Percentiles rank a stretch among this genome's conserved stretches.
Conservation (phyloP, 2,888 invertebrate genomes). For the Chalcosyrphus nemorum region DNA sequence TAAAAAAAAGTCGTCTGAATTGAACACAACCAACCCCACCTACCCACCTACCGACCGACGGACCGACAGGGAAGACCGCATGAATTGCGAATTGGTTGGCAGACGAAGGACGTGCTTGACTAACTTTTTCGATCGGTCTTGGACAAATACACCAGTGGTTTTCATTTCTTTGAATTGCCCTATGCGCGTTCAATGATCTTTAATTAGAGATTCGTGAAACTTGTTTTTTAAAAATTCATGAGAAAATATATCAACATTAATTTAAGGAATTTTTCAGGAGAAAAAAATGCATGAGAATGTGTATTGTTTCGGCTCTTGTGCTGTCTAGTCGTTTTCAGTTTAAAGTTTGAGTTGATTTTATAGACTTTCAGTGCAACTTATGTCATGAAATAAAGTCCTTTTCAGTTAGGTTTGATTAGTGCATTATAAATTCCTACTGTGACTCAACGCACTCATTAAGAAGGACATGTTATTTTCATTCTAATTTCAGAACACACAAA, state of each 20-base stretch:
- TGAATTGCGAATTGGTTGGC: conserved; percentile 63
- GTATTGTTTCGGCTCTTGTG: not conserved
- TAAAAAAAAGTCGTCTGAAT: conserved; percentile 30
- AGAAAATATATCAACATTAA: not conserved
- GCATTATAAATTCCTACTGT: no score
- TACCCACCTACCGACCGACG: no score
- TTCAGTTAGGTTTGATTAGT: no score
- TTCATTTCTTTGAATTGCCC: not conserved
- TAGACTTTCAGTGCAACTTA: no score
- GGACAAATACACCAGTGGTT: conserved; percentile 1
- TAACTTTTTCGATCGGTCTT: conserved; percentile 55
- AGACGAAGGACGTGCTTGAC: conserved; percentile 60
- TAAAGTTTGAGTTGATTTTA: no score
- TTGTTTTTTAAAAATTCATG: not conserved
- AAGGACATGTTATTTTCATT: no score
- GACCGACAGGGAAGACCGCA: conserved; percentile 28
- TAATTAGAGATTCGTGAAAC: conserved; percentile 52
- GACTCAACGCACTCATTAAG: no score
- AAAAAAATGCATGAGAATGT: not conserved
- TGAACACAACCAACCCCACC: not conserved
- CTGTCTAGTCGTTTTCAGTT: not conserved
- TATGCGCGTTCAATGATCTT: conserved; percentile 47
- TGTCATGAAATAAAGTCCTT: no score
- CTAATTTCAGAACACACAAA: no score
- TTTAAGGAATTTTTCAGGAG: not conserved